Base-by-base conservation (phyloP, 2,888 invertebrate genomes). In the Busseola fusca region DNA sequence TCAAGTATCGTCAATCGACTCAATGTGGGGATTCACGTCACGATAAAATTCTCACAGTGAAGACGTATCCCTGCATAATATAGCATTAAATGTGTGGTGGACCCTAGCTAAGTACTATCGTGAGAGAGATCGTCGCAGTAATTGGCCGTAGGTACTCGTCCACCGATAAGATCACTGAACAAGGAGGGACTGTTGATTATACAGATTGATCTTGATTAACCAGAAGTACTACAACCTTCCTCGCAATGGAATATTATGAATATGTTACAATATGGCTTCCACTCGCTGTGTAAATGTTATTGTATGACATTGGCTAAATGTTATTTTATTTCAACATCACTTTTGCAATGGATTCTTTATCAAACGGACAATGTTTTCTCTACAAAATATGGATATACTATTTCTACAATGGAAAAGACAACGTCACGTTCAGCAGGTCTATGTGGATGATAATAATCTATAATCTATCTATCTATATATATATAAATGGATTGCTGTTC, bases 141-240 rank as follows among this genome's bases (percentile, higher is more conserved):
- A 84, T 69, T 78, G 72, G 50, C 54, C 54, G 62, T 66, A 64
- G 40, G 66, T 57, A 66, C 65, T 59, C 60, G 25, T 63, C 42
- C 63, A 25, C 42, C 40, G 84, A 84, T 82, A 84, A 52, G 37
- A 78, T 84, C 82, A 18, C 60, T 25, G 48, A 48, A 63, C 80
- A 71, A 80, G 70, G 64, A 72, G 59, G 60, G 57, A 14, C 83
- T 74, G 72, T 76, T 84, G 68, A 79, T 84, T 74, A 72, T 58
- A 74, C 80, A 73, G 65, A 84, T 82, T 82, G 69, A 69, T 82
- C 83, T 78, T 79, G 72, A 82, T 84, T 82, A 69, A 68, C 79
- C 34, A 82, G 62, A 64, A 68, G 57, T 73, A 80, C 68, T 42
- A 18, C 72, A 78, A 72, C 79, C 60, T 67, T 72, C 59, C n/a